phyloP scores from a whole-genome alignment of 2,113 vertebrate species.

The Eurypyga helias region DNA sequence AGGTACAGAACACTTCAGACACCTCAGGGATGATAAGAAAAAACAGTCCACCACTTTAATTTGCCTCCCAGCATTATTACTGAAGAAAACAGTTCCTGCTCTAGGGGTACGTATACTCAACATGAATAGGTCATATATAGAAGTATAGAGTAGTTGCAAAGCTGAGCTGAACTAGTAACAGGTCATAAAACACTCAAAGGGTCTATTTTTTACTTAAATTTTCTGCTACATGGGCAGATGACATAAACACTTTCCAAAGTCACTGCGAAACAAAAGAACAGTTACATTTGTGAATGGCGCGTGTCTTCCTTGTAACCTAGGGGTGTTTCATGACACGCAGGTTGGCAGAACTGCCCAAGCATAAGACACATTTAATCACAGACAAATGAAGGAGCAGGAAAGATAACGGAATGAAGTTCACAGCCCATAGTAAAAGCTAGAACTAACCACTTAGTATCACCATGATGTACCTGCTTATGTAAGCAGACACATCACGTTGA shows the following conservation, averaged over 20 bases:
- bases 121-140: background rate
- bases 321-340: background rate
- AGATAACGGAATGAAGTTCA: background rate
- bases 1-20: background rate
- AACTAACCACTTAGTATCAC: background rate
- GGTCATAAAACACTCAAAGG: background rate
- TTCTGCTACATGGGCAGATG: background rate
- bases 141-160: background rate
- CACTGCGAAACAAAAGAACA: background rate
- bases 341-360: background rate
- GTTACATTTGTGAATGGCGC: background rate
- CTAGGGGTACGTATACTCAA: background rate
- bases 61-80: background rate
- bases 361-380: background rate
- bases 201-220: background rate
- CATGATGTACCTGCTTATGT: rapidly evolving
- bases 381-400: background rate
- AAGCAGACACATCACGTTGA: rapidly evolving
- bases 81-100: background rate
- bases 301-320: background rate
- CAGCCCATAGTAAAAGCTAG: rapidly evolving
- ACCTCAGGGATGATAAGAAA: background rate
- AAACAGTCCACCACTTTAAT: background rate
- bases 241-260: background rate
- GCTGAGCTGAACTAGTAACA: background rate